Evolutionary conservation across 2,888 invertebrate species (phyloP), one percentile per base, ranked within the genome.

Genomic region (Cheilosia scutellata): DNA sequence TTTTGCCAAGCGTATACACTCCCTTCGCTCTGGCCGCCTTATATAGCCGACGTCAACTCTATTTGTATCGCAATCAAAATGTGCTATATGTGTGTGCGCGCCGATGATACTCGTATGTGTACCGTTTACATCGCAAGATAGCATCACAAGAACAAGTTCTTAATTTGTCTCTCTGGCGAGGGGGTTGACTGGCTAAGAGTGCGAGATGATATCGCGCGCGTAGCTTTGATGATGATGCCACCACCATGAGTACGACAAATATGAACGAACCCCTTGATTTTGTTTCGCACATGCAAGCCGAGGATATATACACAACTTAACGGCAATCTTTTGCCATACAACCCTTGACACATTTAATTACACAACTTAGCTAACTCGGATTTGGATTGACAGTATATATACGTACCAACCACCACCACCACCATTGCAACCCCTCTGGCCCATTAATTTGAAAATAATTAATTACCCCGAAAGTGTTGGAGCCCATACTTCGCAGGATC

Each of bases 331-430:
- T 77, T 82, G 72, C 72, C 76, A 66, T 82, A 76, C 87, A 89
- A 89, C 89, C 88, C 90, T 89, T 90, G 89, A 89, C 89, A 89
- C 88, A 89, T 89, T 89, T 89, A 90, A 90, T 90, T 89, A 89
- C 88, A 88, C 88, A 88, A 89, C 88, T 89, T 89, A 89, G 84
- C 75, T 84, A 71, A 71, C 58, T 84, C 47, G 75, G 80, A 84
- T 76, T 79, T 78, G 75, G 71, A 84, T 84, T 71, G 84, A 31
- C 60, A 75, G 42, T 25, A 33, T 13, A 11, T 37, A 37, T 11
- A n/a, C 29, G 25, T 9, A 5, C 57, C 40, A 29, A 44, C 29
- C 33, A 9, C 20, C 2, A 25, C 20, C 2, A 25, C 13, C 68
- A 4, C 4, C 9, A 13, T 27, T 40, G 37, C 47, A 13, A n/a